Evolutionary conservation across 2,797 vertebrate genomes (phyloP).

Genomic region (Spinus olivaceus): DNA sequence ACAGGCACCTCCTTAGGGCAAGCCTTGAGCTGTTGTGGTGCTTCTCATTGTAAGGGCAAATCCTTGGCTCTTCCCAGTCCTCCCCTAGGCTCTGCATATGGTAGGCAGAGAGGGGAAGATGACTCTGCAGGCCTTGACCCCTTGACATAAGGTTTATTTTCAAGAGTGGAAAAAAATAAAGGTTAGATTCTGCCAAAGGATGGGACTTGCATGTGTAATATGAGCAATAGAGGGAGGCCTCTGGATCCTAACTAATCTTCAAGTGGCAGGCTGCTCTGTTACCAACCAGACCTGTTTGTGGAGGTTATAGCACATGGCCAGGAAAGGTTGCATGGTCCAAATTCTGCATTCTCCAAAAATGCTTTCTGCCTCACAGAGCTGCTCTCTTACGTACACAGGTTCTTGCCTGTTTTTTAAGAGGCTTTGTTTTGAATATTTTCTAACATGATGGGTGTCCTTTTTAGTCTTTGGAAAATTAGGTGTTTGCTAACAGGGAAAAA

Average conservation of each 20-base stretch:
- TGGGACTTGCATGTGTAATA: not conserved
- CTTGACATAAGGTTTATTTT: not conserved
- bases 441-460: not conserved
- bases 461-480: not conserved
- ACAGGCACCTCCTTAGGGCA: not conserved
- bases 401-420: not conserved
- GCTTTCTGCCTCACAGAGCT: not conserved
- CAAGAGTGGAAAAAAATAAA: not conserved
- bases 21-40: not conserved
- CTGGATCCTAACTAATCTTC: not conserved
- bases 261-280: not conserved
- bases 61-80: not conserved
- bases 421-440: not conserved
- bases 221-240: not conserved
- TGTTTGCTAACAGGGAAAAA: not conserved
- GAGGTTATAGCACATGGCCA: not conserved
- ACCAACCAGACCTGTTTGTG: not conserved
- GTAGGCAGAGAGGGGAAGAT: not conserved
- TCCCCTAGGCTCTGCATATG: not conserved
- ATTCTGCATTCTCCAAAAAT: not conserved
- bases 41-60: not conserved
- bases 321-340: not conserved
- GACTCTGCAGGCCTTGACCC: not conserved
- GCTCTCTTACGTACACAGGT: accelerated
- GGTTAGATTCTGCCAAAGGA: slow-evolving; percentile 26